Base-by-base conservation (phyloP, 2,113 vertebrate genomes). In the Ictidomys tridecemlineatus region DNA sequence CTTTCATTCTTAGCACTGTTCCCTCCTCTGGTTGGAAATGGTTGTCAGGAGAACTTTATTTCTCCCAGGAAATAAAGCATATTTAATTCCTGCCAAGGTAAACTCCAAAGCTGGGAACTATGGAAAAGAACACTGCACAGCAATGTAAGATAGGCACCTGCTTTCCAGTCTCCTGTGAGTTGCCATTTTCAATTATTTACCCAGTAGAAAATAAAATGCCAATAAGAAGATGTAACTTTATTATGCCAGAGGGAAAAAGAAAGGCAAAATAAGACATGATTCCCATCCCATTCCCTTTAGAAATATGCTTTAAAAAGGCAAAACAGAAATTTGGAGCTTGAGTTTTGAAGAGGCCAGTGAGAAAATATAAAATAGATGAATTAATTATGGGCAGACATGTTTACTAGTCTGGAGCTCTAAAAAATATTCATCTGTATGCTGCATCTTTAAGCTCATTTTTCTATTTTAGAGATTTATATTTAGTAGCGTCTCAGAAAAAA, bases 391-490 rank as follows among this genome's bases (percentile, higher is more conserved):
- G 12, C 5, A 67, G 42, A n/a, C 28, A 28, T 94, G 58, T 95
- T 96, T 90, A 93, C 85, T 73, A 6, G 39, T 95, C 58, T 84
- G 22, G 7, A 39, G 26, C 4, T 73, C 65, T 89, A 92, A 96
- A 42, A 94, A 89, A 92, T 89, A 56, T 69, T 93, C 63, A 79
- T 91, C 37, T 80, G 32, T 0, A 14, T 17, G 32, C 56, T 63
- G 11, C 24, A 42, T 97, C 69, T 79, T 94, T 84, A 83, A 48
- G n/a, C 70, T 51, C 17, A 0, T 80, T 93, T 65, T 93, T 85
- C 94, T 82, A 53, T 72, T 91, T 93, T 67, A 11, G 78, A 97
- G 76, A 96, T 96, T 96, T 96, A 51, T 94, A 85, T 93, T 67
- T 96, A 34, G 88, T 37, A 18, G 22, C 30, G 58, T 94, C 70